Percentiles rank a stretch among this genome's conserved stretches.
These are phyloP conservation scores for Pantelozetes paolii DNA, from an alignment of 2,888 invertebrate genomes.

Conservation along the genomic window DNA sequence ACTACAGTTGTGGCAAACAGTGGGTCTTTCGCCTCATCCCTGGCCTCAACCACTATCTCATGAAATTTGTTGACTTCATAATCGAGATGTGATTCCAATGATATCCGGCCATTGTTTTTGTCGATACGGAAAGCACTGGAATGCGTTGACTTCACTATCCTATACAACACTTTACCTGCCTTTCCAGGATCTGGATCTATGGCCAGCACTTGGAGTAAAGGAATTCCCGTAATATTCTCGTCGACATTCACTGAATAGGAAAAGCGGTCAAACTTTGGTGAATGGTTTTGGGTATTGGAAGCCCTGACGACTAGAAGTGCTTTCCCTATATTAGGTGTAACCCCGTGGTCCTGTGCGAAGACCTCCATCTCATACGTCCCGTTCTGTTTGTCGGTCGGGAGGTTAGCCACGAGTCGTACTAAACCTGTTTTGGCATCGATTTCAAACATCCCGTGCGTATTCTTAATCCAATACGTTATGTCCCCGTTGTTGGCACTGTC, in stretches of 20 bases:
- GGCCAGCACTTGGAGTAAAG: constrained; percentile 48
- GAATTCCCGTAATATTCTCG: constrained; percentile 48
- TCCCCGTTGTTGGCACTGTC: constrained; percentile 49
- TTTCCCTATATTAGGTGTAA: constrained; percentile 49
- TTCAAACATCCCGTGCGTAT: constrained; percentile 50
- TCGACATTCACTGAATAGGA: constrained; percentile 49
- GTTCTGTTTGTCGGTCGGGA: constrained; percentile 44
- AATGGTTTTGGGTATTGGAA: constrained; percentile 48
- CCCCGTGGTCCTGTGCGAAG: constrained; percentile 50
- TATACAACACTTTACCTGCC: constrained; percentile 45
- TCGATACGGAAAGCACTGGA: constrained; percentile 49
- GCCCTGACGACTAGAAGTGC: constrained; percentile 48
- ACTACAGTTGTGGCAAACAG: constrained; percentile 48
- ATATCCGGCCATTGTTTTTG: constrained; percentile 46
- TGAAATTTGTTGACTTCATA: constrained; percentile 48
- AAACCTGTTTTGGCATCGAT: constrained; percentile 49
- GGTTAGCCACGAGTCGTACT: constrained; percentile 47
- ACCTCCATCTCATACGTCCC: constrained; percentile 49
- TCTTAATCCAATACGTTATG: constrained; percentile 50
- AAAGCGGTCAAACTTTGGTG: constrained; percentile 49
- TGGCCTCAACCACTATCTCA: constrained; percentile 49
- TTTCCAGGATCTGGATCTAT: constrained; percentile 48
- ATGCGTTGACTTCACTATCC: constrained; percentile 40
- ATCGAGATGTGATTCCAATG: constrained; percentile 48
- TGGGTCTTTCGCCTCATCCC: constrained; percentile 49